phyloP scores from a whole-genome alignment of 2,113 vertebrate genomes.

The Pantherophis guttatus region DNA sequence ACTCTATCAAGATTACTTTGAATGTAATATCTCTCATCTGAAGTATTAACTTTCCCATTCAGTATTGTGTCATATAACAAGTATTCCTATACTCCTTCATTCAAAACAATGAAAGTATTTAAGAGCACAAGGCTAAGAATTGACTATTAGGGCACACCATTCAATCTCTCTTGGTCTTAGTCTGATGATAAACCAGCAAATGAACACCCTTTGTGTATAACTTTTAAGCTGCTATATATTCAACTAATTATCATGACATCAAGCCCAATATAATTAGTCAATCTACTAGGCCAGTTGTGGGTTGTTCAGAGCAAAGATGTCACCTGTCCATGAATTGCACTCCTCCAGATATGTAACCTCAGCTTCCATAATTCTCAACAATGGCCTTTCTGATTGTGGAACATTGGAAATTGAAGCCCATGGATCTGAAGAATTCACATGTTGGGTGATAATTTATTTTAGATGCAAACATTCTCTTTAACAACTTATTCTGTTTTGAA shows the following conservation, averaged over 20 bases:
- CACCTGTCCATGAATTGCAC: background rate
- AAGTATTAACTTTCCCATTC: background rate
- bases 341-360: background rate
- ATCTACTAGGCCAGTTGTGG: background rate
- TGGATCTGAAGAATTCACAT: background rate
- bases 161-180: background rate
- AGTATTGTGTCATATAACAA: background rate
- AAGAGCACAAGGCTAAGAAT: background rate
- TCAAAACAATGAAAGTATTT: background rate
- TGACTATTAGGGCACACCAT: background rate
- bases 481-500: background rate
- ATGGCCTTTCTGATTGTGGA: background rate
- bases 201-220: background rate
- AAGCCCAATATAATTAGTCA: background rate
- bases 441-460: background rate
- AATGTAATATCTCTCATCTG: background rate
- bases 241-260: background rate
- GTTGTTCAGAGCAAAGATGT: background rate
- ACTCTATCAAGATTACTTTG: background rate
- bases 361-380: background rate
- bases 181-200: background rate
- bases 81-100: background rate
- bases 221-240: background rate
- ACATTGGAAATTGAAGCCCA: background rate
- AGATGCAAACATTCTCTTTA: background rate